Conservation (phyloP, 2,888 invertebrate genomes). For the Drosophila crucigera region DNA sequence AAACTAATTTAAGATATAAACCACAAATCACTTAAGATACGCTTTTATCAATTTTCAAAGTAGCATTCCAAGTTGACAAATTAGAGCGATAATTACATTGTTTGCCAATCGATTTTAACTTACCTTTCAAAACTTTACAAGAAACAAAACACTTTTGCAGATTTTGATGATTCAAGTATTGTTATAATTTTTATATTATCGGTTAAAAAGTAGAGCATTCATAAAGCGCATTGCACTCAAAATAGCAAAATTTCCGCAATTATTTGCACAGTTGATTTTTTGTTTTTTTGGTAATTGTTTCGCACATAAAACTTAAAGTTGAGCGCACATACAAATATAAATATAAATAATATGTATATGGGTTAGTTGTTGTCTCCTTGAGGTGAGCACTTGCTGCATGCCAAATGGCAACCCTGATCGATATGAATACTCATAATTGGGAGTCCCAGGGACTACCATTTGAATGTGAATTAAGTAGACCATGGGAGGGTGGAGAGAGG, state of each 20-base stretch:
- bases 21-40: neutral
- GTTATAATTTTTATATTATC: neutral
- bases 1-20: neutral
- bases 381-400: constrained; percentile 45
- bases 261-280: constrained; percentile 8
- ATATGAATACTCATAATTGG: constrained; percentile 37
- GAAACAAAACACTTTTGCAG: neutral
- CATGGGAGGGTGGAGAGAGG: neutral
- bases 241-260: neutral
- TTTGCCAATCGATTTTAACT: neutral
- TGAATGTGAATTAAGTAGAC: constrained; percentile 29
- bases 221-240: neutral
- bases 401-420: constrained; percentile 33
- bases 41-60: neutral
- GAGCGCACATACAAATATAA: constrained; percentile 10
- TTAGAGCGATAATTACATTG: neutral
- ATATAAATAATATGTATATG: constrained; percentile 2
- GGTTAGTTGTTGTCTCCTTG: constrained; percentile 27
- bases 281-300: constrained; percentile 34
- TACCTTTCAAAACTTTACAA: neutral
- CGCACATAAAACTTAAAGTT: constrained; percentile 32
- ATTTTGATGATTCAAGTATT: neutral
- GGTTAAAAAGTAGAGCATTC: constrained; percentile 7
- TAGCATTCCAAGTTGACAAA: neutral
- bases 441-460: constrained; percentile 7